Percentiles rank a stretch among this genome's conserved stretches.
Conservation (phyloP, 2,797 vertebrate species). For the Sorex maritimensis region DNA sequence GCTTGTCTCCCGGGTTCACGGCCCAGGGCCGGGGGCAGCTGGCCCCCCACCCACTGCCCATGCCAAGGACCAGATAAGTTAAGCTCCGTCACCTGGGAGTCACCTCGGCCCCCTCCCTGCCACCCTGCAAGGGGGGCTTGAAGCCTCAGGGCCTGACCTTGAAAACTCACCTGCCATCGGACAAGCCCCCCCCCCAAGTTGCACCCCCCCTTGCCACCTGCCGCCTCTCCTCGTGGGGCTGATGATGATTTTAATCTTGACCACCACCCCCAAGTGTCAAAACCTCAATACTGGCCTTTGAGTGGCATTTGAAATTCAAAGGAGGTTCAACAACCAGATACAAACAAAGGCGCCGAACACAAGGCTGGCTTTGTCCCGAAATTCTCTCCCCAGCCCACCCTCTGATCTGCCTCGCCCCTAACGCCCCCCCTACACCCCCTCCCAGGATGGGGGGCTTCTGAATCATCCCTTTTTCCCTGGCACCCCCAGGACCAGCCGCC, state of each 20-base stretch:
- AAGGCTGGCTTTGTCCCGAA: constrained; percentile 83
- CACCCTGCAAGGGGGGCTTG: too few relatives aligned
- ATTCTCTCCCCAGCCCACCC: constrained; percentile 78
- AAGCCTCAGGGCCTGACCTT: too few relatives aligned
- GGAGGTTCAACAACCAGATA: constrained; percentile 84
- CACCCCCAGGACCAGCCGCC: constrained; percentile 59
- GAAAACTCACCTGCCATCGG: background rate
- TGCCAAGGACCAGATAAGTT: background rate
- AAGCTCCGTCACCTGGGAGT: background rate
- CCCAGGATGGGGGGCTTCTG: background rate
- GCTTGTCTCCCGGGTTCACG: constrained; percentile 21
- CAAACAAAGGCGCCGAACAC: constrained; percentile 78
- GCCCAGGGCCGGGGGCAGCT: too few relatives aligned
- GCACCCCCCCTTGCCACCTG: background rate
- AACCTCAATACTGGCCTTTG: constrained; percentile 58
- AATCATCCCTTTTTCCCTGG: constrained; percentile 81
- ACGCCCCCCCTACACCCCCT: constrained; percentile 71
- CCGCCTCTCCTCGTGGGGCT: too few relatives aligned
- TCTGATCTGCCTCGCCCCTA: constrained; percentile 41
- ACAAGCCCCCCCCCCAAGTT: constrained; percentile 33
- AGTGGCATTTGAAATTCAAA: constrained; percentile 85
- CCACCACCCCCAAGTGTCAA: constrained; percentile 66
- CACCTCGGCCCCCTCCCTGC: background rate
- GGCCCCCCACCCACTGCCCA: background rate
- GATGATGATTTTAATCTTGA: too few relatives aligned